Evolutionary conservation across 2,888 invertebrate species (phyloP).

Genomic region (Brachyopa scutellaris): DNA sequence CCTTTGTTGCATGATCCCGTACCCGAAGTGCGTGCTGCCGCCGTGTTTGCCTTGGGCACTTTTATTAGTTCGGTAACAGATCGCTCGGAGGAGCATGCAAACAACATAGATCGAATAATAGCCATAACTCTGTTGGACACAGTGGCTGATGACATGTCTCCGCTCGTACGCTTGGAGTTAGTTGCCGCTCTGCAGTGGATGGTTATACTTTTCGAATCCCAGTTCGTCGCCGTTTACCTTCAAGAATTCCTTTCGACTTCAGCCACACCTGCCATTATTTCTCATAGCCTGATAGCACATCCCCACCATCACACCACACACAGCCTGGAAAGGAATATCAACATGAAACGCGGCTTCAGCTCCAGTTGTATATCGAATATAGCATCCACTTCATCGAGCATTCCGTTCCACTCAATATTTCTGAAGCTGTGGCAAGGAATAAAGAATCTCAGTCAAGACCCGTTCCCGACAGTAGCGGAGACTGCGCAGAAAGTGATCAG

Average conservation of each 20-base stretch:
- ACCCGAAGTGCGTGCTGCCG: constrained; percentile 96
- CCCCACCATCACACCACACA: constrained; percentile 78
- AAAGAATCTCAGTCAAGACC: constrained; percentile 90
- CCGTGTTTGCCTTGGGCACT: constrained; percentile 96
- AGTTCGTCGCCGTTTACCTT: constrained; percentile 90
- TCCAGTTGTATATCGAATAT: constrained; percentile 87
- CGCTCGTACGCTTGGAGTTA: constrained; percentile 93
- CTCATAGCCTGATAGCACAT: constrained; percentile 54
- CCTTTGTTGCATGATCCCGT: constrained; percentile 89
- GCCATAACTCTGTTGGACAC: constrained; percentile 92
- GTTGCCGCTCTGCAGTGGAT: constrained; percentile 94
- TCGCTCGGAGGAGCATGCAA: constrained; percentile 96
- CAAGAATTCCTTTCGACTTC: constrained; percentile 82
- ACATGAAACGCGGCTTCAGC: constrained; percentile 86
- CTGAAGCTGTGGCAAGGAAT: constrained; percentile 94
- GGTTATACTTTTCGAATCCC: constrained; percentile 92
- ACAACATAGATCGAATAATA: constrained; percentile 95
- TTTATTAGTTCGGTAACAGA: constrained; percentile 93
- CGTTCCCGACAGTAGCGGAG: constrained; percentile 90
- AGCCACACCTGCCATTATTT: constrained; percentile 60
- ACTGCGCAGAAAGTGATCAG: constrained; percentile 91
- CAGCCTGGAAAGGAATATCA: constrained; percentile 81
- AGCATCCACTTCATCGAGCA: constrained; percentile 74
- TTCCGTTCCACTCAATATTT: constrained; percentile 87
- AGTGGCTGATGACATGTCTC: constrained; percentile 91